Percentiles rank a stretch among this genome's conserved stretches.
phyloP scores from a whole-genome alignment of 2,797 vertebrate genomes.

The Lacerta agilis region DNA sequence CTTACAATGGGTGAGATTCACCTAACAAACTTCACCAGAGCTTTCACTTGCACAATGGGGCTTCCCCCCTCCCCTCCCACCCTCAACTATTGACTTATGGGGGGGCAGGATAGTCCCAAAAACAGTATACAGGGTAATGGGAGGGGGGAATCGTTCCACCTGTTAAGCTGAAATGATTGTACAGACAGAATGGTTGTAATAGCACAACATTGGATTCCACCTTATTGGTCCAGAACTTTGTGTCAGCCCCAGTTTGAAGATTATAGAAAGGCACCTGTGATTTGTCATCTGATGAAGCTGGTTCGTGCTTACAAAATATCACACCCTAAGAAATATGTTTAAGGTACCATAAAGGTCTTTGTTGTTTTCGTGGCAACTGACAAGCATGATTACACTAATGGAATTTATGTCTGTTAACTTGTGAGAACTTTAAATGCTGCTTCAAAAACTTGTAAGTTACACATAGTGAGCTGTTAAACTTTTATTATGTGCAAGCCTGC shows the following conservation, averaged over 20 bases:
- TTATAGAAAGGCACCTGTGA: background rate
- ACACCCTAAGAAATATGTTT: background rate
- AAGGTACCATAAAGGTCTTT: background rate
- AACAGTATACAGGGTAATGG: no score
- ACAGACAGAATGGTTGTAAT: no score
- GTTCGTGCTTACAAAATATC: background rate
- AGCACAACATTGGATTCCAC: no score
- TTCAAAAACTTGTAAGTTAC: background rate
- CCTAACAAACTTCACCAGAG: no score
- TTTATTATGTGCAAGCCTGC: constrained; percentile 1
- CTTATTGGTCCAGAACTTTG: no score
- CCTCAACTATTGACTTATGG: no score
- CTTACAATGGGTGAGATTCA: no score
- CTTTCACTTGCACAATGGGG: no score
- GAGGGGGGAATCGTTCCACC: no score
- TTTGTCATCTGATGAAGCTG: background rate
- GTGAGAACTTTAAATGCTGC: background rate
- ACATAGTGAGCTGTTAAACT: background rate
- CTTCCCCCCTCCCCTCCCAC: no score
- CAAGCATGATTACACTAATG: background rate
- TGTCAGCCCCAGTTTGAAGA: background rate
- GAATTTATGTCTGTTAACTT: background rate
- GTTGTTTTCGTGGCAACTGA: background rate
- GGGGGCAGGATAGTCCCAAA: no score
- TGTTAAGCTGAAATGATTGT: no score